Base-by-base conservation (phyloP, 30 jellyfish, hydroid and myxozoan genomes). In the Chrysaora quinquecirrha region DNA sequence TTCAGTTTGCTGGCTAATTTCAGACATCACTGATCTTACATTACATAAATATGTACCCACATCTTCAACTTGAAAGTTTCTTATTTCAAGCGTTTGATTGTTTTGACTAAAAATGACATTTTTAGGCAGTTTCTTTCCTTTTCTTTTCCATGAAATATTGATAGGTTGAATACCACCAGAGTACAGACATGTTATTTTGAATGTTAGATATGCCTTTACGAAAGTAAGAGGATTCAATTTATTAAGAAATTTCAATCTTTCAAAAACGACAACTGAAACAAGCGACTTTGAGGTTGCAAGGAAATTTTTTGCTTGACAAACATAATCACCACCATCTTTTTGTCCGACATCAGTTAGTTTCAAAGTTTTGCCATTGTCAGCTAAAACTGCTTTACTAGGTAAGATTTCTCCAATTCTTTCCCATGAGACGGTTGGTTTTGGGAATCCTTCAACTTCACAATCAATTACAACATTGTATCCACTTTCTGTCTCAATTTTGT, bases 371-470 rank as follows among this genome's bases (percentile, higher is more conserved):
- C 29, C 29, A 27, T n/a, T 21, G 3, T 20, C 38, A 33, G 14
- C 23, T 9, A 43, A 43, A 4, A 12, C 32, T 21, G 31, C 72
- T 1, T 35, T 60, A 7, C 1, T 33, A 2, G 88, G 71, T 0
- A 76, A 4, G 3, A 0, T 30, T 14, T 20, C 27, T n/a, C 73
- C 32, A 3, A 7, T 1, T 20, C 77, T 21, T 20, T 46, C 19
- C 81, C 89, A 78, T 6, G 23, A 34, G 1, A 63, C 30, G n/a
- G 21, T 34, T 38, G 80, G 81, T 54, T 22, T 16, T 22, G 80
- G 89, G 11, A 3, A 18, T 10, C 88, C 88, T 23, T 34, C 71
- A 3, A 76, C 88, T 49, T 58, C 62, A 50, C 88, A 76, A 23
- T 35, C 25, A 29, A 82, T 82, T 6, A 14, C 30, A 19, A 46